A percentile compares a stretch with the other conserved stretches of the same genome.
Evolutionary conservation across 2,888 invertebrate genomes (phyloP).

Genomic region (Nephrotoma guestfalica): DNA sequence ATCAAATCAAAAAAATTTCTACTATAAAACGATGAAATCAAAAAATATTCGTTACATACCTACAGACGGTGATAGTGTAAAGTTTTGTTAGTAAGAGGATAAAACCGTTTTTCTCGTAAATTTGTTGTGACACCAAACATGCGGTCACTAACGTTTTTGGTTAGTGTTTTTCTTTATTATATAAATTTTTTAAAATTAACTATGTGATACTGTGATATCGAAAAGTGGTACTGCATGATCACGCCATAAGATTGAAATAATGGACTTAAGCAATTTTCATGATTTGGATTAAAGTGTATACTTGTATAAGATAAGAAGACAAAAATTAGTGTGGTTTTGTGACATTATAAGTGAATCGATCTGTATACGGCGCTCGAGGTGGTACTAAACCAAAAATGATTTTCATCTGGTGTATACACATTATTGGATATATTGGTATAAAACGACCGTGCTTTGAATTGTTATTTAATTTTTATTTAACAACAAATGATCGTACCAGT

Average conservation of each 20-base stretch:
- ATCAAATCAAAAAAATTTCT: background rate
- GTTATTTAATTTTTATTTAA: background rate
- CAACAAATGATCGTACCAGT: background rate
- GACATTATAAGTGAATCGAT: background rate
- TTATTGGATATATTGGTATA: background rate
- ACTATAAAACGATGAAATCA: background rate
- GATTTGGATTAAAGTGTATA: constrained; percentile 1
- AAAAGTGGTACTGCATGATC: background rate
- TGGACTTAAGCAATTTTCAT: background rate
- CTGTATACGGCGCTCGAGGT: background rate
- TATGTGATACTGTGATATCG: background rate
- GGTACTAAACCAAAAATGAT: background rate
- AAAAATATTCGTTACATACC: background rate
- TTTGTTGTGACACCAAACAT: constrained; percentile 16
- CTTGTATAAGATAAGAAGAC: background rate
- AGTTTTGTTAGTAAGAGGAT: background rate
- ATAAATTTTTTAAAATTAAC: background rate
- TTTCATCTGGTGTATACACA: background rate
- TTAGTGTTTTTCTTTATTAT: constrained; percentile 20
- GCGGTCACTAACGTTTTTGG: constrained; percentile 33
- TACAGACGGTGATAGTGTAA: background rate
- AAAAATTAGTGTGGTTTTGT: background rate
- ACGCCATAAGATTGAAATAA: background rate
- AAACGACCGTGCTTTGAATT: background rate
- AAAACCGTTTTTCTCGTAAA: background rate